Conservation (phyloP, 2,797 vertebrate genomes). For the Hippocampus kuda region DNA sequence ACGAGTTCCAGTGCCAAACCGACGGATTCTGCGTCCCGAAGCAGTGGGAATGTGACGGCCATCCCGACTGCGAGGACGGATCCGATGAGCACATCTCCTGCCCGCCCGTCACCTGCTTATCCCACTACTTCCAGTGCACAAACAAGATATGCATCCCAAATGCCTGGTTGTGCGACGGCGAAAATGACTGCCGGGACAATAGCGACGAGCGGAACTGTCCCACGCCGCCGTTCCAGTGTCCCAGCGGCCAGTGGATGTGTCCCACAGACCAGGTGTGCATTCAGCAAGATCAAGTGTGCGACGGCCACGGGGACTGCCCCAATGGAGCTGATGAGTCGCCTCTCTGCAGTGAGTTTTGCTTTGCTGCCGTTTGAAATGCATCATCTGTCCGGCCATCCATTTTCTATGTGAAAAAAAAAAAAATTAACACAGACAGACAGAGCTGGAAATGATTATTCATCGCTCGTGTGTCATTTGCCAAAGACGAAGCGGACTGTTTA, state of each 20-base stretch:
- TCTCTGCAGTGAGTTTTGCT: slow-evolving; percentile 81
- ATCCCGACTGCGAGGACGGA: slow-evolving; percentile 78
- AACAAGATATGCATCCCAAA: slow-evolving; percentile 78
- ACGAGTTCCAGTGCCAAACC: slow-evolving; percentile 88
- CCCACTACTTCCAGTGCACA: slow-evolving; percentile 73
- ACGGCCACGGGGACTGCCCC: slow-evolving; percentile 80
- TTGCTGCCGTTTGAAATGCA: too few species aligned
- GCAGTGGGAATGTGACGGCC: slow-evolving; percentile 86
- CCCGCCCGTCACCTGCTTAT: slow-evolving; percentile 69
- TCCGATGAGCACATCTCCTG: slow-evolving; percentile 86
- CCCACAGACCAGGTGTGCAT: slow-evolving; percentile 79
- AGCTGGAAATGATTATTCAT: too few species aligned
- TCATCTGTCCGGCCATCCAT: not conserved
- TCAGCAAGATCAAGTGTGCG: slow-evolving; percentile 75
- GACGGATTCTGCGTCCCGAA: slow-evolving; percentile 81
- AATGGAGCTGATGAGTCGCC: slow-evolving; percentile 92
- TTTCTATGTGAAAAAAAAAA: too few species aligned
- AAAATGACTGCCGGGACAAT: slow-evolving; percentile 87
- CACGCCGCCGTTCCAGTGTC: slow-evolving; percentile 77
- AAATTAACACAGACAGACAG: too few species aligned
- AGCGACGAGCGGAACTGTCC: slow-evolving; percentile 87
- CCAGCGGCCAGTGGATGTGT: slow-evolving; percentile 81
- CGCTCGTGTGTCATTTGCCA: not conserved
- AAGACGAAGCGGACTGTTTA: slow-evolving; percentile 64
- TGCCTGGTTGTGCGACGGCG: slow-evolving; percentile 81